Evolutionary conservation across 2,113 vertebrate species (phyloP), one percentile per base, ranked within the genome.

Genomic region (Nycticorax nycticorax): DNA sequence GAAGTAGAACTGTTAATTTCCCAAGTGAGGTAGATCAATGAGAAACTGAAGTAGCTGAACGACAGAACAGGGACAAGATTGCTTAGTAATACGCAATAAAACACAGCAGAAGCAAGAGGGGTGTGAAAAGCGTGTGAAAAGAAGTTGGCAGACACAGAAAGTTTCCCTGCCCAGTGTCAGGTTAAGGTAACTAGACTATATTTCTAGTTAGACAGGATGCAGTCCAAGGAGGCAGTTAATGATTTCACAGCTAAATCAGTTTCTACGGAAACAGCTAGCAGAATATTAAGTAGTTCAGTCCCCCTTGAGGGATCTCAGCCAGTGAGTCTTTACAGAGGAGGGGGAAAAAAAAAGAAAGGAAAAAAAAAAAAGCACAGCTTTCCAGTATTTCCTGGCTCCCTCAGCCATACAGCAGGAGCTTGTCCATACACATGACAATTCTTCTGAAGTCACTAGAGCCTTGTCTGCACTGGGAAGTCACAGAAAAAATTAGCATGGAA

Each of bases 401-500:
- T 79, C 67, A 80, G 85, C 74, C 53, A 60, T 50, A 94, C 32
- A 96, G 74, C 77, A 76, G 82, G 66, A 68, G n/a, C 50, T 73
- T 93, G 75, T 90, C 85, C 71, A 37, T 35, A 68, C 1, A 82
- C 75, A 85, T 18, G 60, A 94, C 88, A 95, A 95, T 85, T 91
- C 45, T 72, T 72, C 48, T 74, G 74, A 87, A 92, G 76, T 89
- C 92, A 97, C 68, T 63, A 78, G 64, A 89, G 47, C 55, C 66
- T 86, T 89, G 56, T 79, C 52, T 83, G 74, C 67, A 75, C 77
- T 64, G 62, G 69, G 57, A 96, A 96, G 73, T 81, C 66, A 48
- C 6, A 88, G 52, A 78, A 92, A 95, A 95, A 96, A 93, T 87
- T 92, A 96, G 84, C 94, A 95, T 73, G 94, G 72, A 96, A 91